Evolutionary conservation across 2,888 invertebrate genomes (phyloP).

Genomic region (Coenonympha arcania): DNA sequence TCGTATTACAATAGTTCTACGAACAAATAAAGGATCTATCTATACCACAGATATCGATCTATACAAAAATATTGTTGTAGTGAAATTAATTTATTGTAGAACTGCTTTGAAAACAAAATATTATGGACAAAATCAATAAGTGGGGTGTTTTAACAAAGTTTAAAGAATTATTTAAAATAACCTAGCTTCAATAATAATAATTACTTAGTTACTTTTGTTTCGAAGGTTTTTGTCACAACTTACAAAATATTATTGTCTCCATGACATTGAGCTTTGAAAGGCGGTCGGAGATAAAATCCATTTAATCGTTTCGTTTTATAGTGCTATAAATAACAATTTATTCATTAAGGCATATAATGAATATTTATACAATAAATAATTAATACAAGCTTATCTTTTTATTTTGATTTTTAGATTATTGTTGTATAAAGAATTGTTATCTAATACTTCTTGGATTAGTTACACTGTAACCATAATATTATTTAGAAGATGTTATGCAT

Average conservation of each 20-base stretch:
- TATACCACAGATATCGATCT: too few species aligned
- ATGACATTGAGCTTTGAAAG: constrained; percentile 17
- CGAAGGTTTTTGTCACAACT: constrained; percentile 5
- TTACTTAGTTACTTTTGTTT: too few species aligned
- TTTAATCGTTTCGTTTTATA: constrained; percentile 11
- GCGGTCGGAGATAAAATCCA: constrained; percentile 13
- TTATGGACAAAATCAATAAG: background rate
- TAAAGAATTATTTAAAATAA: too few species aligned
- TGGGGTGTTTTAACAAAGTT: background rate
- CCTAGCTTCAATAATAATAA: too few species aligned
- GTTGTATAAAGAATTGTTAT: too few species aligned
- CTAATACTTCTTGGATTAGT: too few species aligned
- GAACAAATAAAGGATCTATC: too few species aligned
- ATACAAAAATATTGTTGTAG: background rate
- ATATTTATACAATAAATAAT: constrained; percentile 6
- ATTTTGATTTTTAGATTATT: too few species aligned
- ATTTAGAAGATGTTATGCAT: too few species aligned
- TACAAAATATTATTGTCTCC: constrained; percentile 1
- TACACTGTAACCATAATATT: too few species aligned
- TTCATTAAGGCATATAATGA: constrained; percentile 3
- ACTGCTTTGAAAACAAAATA: background rate
- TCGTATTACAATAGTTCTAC: too few species aligned
- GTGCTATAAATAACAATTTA: constrained; percentile 1
- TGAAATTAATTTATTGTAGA: background rate
- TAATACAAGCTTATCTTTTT: too few species aligned